Base-by-base conservation (phyloP, 2,888 invertebrate species). In the Crepidodera aurea region DNA sequence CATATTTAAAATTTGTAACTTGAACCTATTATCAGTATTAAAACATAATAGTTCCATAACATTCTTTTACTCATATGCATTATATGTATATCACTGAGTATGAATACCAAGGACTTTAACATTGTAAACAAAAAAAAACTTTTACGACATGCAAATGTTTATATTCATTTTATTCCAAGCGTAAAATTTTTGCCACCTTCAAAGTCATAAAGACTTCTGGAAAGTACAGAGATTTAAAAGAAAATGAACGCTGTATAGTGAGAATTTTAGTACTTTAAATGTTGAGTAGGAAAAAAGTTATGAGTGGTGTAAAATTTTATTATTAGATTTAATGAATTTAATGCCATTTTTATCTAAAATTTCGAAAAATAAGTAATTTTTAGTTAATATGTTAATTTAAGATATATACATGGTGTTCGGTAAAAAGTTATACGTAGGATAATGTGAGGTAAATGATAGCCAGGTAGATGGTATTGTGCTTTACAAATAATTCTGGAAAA, bases 91-190 rank as follows among this genome's bases (percentile, higher is more conserved):
- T 37, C 10, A 13, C 4, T n/a, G 22, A 22, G 1, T 15, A 37
- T 37, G 37, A 12, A 37, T 37, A 37, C 37, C 37, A 37, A 37
- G 10, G 13, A 12, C 37, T 37, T 12, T 29, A 29, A 37, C 37
- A 37, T 37, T 37, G 37, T 37, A 13, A 13, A 37, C 13, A 37
- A 37, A 37, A 37, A 37, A 37, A 37, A 32, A 32, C 4, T 32
- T 37, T 37, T 37, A 37, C 37, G 37, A 37, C 37, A 37, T 37
- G 37, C 37, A 37, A 37, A 37, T 37, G 37, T 37, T 37, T 37
- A 37, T 37, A 37, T 37, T 15, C 37, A 37, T 37, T 37, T 37
- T 37, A 37, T 37, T 37, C 37, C 37, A 4, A 37, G 15, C 37
- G 13, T 37, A 37, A 37, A 37, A 37, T 37, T 37, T 6, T 13